phyloP scores from a whole-genome alignment of 2,888 invertebrate genomes.

The Pterostichus niger region DNA sequence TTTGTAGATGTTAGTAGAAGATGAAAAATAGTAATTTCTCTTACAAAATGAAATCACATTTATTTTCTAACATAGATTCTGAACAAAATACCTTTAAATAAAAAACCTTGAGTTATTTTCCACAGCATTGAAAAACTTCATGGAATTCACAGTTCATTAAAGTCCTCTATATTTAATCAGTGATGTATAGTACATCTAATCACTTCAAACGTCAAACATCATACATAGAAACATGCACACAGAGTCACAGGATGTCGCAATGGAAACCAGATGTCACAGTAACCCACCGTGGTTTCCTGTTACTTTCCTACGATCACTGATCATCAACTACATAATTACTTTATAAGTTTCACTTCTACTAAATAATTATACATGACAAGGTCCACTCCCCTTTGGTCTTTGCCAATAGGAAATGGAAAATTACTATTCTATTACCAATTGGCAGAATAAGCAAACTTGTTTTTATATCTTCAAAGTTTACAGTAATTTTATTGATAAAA shows the following conservation, averaged over 20 bases:
- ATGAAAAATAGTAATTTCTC: too few relatives aligned
- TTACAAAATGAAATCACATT: not conserved
- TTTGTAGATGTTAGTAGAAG: too few relatives aligned
- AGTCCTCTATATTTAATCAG: not conserved
- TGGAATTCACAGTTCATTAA: too few relatives aligned
- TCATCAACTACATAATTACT: not conserved
- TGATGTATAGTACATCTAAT: not conserved
- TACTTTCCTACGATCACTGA: not conserved
- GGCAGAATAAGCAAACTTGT: too few relatives aligned
- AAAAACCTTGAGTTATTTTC: not conserved
- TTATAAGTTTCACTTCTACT: slow-evolving; percentile 21
- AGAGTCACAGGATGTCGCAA: slow-evolving; percentile 25
- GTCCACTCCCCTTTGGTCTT: too few relatives aligned
- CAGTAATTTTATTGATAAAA: too few relatives aligned
- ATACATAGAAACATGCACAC: not conserved
- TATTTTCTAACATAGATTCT: not conserved
- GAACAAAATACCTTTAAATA: not conserved
- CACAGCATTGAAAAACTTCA: too few relatives aligned
- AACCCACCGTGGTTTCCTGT: slow-evolving; percentile 19
- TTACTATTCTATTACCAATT: too few relatives aligned
- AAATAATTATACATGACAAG: not conserved
- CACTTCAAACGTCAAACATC: not conserved
- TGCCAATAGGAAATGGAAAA: too few relatives aligned
- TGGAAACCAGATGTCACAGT: slow-evolving; percentile 29
- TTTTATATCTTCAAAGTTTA: too few relatives aligned